Conservation (phyloP, 2,888 invertebrate species). For the Atrina japonica region DNA sequence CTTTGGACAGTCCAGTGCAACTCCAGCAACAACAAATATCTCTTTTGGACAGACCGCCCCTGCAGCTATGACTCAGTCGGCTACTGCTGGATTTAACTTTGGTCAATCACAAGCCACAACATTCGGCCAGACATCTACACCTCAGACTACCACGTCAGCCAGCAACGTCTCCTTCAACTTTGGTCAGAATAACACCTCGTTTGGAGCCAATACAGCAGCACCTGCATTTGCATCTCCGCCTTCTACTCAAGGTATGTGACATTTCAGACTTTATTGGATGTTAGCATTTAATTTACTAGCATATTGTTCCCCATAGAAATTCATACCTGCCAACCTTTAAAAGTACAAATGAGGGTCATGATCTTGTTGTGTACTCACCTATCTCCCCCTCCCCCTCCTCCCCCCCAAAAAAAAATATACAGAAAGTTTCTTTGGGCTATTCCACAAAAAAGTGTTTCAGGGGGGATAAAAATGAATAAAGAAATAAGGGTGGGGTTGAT, state of each 20-base stretch:
- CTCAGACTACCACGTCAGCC: background rate
- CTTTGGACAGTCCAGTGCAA: constrained; percentile 19
- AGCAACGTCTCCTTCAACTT: constrained; percentile 8
- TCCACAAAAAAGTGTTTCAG: too few relatives aligned
- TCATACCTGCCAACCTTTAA: too few relatives aligned
- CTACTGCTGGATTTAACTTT: constrained; percentile 38
- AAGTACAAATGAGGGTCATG: too few relatives aligned
- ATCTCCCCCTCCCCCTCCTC: too few relatives aligned
- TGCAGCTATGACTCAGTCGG: constrained; percentile 7
- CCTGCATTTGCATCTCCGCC: constrained; percentile 1
- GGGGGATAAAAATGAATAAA: too few relatives aligned
- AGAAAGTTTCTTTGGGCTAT: too few relatives aligned
- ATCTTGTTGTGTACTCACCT: too few relatives aligned
- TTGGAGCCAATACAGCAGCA: background rate
- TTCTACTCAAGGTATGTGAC: background rate
- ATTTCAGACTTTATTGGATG: too few relatives aligned
- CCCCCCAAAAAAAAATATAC: too few relatives aligned
- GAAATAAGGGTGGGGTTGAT: too few relatives aligned
- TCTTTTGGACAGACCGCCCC: constrained; percentile 13
- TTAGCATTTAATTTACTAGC: too few relatives aligned
- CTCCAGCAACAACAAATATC: constrained; percentile 9
- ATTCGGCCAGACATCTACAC: background rate
- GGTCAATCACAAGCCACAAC: constrained; percentile 24
- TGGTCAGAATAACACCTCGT: background rate
- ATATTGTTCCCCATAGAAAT: too few relatives aligned